Conservation (phyloP, 2,113 vertebrate genomes). For the Indicator indicator region DNA sequence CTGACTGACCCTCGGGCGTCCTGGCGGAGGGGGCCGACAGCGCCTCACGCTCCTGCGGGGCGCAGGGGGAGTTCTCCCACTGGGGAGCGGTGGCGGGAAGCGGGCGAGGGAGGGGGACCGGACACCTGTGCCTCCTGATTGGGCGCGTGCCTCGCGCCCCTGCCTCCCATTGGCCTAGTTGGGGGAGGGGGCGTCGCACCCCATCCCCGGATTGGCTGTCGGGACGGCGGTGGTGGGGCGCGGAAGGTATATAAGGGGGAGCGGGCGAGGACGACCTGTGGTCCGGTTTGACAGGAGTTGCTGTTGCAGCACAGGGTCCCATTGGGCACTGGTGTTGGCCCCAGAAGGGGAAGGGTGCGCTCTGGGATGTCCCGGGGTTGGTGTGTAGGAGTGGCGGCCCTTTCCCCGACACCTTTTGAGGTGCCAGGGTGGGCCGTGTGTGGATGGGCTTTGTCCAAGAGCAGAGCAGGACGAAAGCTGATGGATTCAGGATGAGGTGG, state of each 20-base stretch:
- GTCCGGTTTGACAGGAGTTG: rapidly evolving
- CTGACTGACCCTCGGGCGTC: background rate
- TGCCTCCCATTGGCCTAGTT: background rate
- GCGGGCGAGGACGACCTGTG: rapidly evolving
- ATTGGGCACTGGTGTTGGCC: rapidly evolving
- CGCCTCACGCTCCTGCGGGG: background rate
- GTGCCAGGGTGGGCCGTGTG: background rate
- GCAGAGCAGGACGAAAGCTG: background rate
- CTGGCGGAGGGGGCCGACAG: background rate
- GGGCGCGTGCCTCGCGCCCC: conserved; percentile 29
- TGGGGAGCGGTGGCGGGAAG: background rate
- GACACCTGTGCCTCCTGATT: background rate
- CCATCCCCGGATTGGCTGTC: background rate
- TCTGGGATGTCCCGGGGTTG: rapidly evolving
- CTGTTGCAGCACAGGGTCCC: background rate
- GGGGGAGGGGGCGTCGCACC: background rate
- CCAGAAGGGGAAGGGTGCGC: rapidly evolving
- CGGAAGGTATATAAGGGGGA: background rate
- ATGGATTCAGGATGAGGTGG: rapidly evolving
- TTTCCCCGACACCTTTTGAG: rapidly evolving
- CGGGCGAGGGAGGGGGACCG: background rate
- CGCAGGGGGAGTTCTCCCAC: background rate
- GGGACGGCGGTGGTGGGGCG: background rate
- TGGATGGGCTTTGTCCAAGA: rapidly evolving
- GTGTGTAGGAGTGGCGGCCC: background rate